Percentiles rank a stretch among this genome's conserved stretches.
Conservation (phyloP, 2,113 vertebrate genomes). For the Nematolebias whitei region DNA sequence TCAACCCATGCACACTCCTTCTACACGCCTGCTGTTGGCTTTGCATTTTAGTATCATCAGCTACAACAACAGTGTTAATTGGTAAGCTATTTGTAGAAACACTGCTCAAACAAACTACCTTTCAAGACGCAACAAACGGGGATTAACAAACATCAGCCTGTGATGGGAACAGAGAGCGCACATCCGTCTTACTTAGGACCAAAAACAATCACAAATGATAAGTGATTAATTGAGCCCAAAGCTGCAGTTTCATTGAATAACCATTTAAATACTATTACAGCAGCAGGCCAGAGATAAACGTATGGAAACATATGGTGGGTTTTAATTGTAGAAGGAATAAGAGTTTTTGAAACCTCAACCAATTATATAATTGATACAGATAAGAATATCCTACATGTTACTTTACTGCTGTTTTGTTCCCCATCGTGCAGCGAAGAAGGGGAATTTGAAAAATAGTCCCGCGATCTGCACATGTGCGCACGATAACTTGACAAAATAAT, state of each 20-base stretch:
- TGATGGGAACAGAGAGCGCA: constrained; percentile 9
- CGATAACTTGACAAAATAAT: too few species aligned
- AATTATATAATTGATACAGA: too few species aligned
- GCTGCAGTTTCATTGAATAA: neutral
- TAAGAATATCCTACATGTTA: too few species aligned
- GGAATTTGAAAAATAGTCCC: too few species aligned
- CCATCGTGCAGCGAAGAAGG: too few species aligned
- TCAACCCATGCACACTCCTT: neutral
- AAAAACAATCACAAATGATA: constrained; percentile 5
- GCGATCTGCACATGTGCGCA: too few species aligned
- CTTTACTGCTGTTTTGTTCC: too few species aligned
- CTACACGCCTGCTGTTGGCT: neutral
- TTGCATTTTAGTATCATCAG: constrained; percentile 8
- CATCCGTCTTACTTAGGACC: constrained; percentile 10
- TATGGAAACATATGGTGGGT: too few species aligned
- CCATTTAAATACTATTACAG: too few species aligned
- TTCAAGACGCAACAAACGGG: constrained; percentile 16
- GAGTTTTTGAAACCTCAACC: too few species aligned
- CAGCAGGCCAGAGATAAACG: too few species aligned
- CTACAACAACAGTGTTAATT: constrained; percentile 9
- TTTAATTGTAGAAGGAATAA: too few species aligned
- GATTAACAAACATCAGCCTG: constrained; percentile 21
- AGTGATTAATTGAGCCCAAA: constrained; percentile 9
- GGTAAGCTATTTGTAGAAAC: constrained; percentile 1
- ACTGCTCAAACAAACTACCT: constrained; percentile 12